Conservation (phyloP, 2,797 vertebrate species). For the Macroramphosus scolopax region DNA sequence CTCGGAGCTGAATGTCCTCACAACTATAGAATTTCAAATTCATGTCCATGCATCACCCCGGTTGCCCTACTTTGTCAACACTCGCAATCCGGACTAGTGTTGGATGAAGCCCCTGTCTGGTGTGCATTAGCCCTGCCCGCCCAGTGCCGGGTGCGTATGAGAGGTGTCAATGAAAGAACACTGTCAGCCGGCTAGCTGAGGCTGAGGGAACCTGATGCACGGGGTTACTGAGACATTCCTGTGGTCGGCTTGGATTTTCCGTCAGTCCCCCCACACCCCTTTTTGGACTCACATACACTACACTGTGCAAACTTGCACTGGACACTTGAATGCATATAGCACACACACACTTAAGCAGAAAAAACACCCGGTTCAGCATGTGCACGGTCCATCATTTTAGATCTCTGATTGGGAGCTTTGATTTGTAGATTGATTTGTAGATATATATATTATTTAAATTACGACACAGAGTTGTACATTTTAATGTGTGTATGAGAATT, state of each 20-base stretch:
- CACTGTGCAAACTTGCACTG: constrained; percentile 36
- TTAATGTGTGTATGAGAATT: no score
- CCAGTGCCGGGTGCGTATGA: constrained; percentile 18
- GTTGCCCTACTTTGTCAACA: constrained; percentile 32
- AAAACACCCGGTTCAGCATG: no score
- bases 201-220: constrained; percentile 55
- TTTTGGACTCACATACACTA: constrained; percentile 37
- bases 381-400: no score
- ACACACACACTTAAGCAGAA: not conserved
- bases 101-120: constrained; percentile 35
- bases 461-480: no score
- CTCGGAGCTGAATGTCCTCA: constrained; percentile 7
- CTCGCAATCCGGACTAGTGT: constrained; percentile 7
- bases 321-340: constrained; percentile 27
- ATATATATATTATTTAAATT: no score
- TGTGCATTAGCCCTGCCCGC: constrained; percentile 38
- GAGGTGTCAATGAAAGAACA: constrained; percentile 68
- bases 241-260: constrained; percentile 65
- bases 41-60: constrained; percentile 8
- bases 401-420: no score
- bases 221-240: constrained; percentile 72
- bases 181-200: constrained; percentile 49
- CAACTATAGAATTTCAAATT: constrained; percentile 6
- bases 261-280: constrained; percentile 45
- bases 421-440: no score